Base-by-base conservation (phyloP, 2,113 vertebrate genomes). In the Eurystomus gularis region DNA sequence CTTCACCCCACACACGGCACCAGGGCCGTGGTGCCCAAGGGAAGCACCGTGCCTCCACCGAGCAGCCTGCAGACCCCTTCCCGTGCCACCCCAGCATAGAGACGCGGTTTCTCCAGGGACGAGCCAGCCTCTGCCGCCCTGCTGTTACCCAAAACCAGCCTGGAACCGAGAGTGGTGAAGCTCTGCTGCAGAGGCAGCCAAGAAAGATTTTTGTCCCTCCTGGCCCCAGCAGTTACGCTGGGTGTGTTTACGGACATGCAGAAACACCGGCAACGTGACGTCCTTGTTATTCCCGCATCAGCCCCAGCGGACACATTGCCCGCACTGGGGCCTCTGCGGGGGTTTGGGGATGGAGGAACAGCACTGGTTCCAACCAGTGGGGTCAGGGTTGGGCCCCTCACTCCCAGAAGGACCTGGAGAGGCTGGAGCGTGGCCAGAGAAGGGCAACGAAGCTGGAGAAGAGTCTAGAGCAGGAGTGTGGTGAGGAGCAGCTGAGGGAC, bases 251-350 rank as follows among this genome's bases (percentile, higher is more conserved):
- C 4, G 1, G 35, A 5, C 9, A 40, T 13, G 6, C 61, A 44
- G 65, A 14, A 73, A 16, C 51, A 7, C 33, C 1, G 0, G 61
- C 66, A 60, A 20, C 0, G 0, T 10, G 39, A 39, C 0, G 0
- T 48, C 80, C 86, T 73, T 69, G 66, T 83, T 46, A 24, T 51
- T 87, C 40, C 77, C 61, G 7, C 46, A 15, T 5, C 15, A 8
- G 49, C 68, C 58, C 48, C 76, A 21, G 76, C 6, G 29, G 80
- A 71, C 17, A 1, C 46, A 5, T 2, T 3, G 1, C 90, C 80
- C 3, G 0, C 81, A n/a, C 6, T 8, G 2, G 3, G 33, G 20
- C 13, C 71, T 86, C 82, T 37, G 90, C 6, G 0, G 64, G 51
- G 3, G 42, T 10, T 13, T n/a, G 39, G 44, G 61, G 26, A 18